Evolutionary conservation across 2,113 vertebrate genomes (phyloP), one percentile per base, ranked within the genome.

Genomic region (Kryptolebias marmoratus): DNA sequence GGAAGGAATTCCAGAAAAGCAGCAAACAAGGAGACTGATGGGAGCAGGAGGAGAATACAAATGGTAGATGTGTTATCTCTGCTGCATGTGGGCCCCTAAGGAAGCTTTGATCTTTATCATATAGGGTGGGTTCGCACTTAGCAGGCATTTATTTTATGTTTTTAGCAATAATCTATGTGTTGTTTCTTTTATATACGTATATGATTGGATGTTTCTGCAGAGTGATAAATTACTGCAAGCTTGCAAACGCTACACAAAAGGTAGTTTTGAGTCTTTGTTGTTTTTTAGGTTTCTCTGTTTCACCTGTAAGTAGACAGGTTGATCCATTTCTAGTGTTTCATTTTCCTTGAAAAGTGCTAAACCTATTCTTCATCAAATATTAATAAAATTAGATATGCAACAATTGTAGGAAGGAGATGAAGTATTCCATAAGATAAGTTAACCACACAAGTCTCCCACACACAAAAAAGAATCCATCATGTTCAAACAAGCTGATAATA

Each of bases 11-110:
- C 63, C n/a, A 65, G 3, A 63, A 42, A 57, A 36, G 16, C 22
- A 36, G 2, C 0, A 54, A 5, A 68, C 67, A 62, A 30, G 22
- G 3, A 53, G 50, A 54, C 2, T 16, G 50, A 60, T 2, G 60
- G 63, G 18, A 18, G n/a, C 1, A 42, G 13, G 47, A 72, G 75
- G 54, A n/a, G 54, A 36, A 39, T 50, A 70, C n/a, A 56, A 59
- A 54, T 16, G 47, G 27, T 18, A 55, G 13, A n/a, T 14, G 58
- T 31, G 28, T 64, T 32, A 16, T 67, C 30, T 74, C 2, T 54
- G 7, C 49, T 64, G 64, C 75, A 81, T 90, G 69, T 18, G 12
- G 45, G 64, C 62, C 64, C 65, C 50, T 44, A 60, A 0, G 12
- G 54, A 61, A 64, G 48, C 13, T 15, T 22, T 31, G 3, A n/a